Percentiles rank a stretch among this genome's conserved stretches.
Evolutionary conservation across 2,888 invertebrate species (phyloP).

Genomic region (Mythimna ferrago): DNA sequence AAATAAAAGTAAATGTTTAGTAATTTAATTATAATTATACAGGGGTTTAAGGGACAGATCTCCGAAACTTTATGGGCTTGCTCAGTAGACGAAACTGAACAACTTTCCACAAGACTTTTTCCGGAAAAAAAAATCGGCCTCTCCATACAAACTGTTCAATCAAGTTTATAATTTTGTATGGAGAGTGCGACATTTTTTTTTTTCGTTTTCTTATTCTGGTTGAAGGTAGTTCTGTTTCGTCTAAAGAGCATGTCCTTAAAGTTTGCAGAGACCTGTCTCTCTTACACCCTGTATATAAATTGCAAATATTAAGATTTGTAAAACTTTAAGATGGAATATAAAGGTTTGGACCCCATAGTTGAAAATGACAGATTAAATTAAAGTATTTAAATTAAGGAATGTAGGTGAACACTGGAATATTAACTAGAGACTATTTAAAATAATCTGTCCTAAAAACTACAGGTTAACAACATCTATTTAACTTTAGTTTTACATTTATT

Average conservation of each 20-base stretch:
- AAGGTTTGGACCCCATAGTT: conserved; percentile 42
- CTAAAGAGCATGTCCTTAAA: too few species aligned
- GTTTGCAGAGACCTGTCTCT: too few species aligned
- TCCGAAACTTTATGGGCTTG: too few species aligned
- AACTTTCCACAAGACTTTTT: too few species aligned
- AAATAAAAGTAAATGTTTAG: neutral
- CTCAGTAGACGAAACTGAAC: too few species aligned
- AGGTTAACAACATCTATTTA: conserved; percentile 38
- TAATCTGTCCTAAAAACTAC: conserved; percentile 59
- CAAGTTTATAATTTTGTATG: too few species aligned
- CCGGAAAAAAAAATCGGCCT: too few species aligned
- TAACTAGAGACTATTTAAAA: conserved; percentile 36
- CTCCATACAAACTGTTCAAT: too few species aligned
- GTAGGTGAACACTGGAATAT: conserved; percentile 1
- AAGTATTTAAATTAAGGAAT: conserved; percentile 20
- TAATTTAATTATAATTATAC: neutral
- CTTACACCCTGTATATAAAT: neutral
- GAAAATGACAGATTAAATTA: conserved; percentile 58
- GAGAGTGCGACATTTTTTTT: too few species aligned
- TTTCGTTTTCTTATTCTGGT: too few species aligned
- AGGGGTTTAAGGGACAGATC: too few species aligned
- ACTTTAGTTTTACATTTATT: conserved; percentile 35
- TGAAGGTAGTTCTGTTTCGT: too few species aligned
- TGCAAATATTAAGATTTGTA: conserved; percentile 2
- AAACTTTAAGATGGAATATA: conserved; percentile 28